Evolutionary conservation across 53 echinoderm and acorn worm species (phyloP).

Genomic region (Paelopatides confundens): DNA sequence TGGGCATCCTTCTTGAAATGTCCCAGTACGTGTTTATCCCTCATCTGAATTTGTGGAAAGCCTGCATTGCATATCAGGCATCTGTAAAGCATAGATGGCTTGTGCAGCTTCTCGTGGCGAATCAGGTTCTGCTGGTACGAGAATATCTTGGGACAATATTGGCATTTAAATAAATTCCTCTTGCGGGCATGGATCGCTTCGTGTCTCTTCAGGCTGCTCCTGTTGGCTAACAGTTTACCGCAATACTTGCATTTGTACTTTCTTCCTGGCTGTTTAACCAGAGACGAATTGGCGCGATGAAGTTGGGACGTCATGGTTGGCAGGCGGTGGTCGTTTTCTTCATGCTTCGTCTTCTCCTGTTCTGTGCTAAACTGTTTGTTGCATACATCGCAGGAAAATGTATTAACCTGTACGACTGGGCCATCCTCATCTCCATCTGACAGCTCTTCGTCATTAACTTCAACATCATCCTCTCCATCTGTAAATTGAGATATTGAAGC

Average conservation of each 20-base stretch:
- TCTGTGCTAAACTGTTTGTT: not conserved
- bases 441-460: not conserved
- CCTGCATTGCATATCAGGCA: slow-evolving; percentile 27
- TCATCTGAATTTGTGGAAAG: not conserved
- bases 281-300: not conserved
- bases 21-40: slow-evolving; percentile 34
- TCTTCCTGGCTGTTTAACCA: not conserved
- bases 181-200: slow-evolving; percentile 8
- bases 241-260: slow-evolving; percentile 28
- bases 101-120: slow-evolving; percentile 7
- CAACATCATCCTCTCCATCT: slow-evolving; percentile 13
- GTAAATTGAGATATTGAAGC: too few species aligned
- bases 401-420: not conserved
- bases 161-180: not conserved
- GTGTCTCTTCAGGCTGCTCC: not conserved
- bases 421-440: not conserved
- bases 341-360: not conserved
- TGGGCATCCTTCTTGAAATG: slow-evolving; percentile 34
- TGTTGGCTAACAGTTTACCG: not conserved
- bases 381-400: not conserved
- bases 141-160: slow-evolving; percentile 9
- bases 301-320: not conserved
- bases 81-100: not conserved
- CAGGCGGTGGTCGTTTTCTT: not conserved
- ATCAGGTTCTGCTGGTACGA: not conserved